phyloP scores from a whole-genome alignment of 2,888 invertebrate species.

The Antheraea yamamai region DNA sequence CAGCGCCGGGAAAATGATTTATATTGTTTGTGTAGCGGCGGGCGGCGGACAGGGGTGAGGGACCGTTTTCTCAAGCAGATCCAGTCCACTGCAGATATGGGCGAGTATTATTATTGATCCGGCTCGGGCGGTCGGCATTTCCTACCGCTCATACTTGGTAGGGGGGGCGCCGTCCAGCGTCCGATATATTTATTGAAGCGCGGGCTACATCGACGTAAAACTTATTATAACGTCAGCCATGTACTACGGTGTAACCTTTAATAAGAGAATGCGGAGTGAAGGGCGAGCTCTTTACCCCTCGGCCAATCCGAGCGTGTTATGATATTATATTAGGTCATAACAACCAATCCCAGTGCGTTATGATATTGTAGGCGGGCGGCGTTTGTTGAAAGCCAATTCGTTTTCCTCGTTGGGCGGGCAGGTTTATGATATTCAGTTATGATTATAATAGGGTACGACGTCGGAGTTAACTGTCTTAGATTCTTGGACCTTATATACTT shows the following conservation, averaged over 20 bases:
- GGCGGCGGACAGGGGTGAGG: conserved; percentile 44
- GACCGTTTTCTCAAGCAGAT: conserved; percentile 76
- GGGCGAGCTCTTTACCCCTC: conserved; percentile 61
- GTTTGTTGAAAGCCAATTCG: conserved; percentile 52
- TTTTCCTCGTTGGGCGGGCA: conserved; percentile 77
- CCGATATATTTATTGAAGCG: conserved; percentile 75
- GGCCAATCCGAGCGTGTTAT: conserved; percentile 82
- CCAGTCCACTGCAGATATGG: conserved; percentile 81
- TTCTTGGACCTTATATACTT: background rate
- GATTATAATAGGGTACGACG: conserved; percentile 68
- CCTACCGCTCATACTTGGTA: conserved; percentile 74
- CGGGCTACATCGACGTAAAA: conserved; percentile 67
- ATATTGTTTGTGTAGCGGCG: conserved; percentile 77
- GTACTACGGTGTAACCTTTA: conserved; percentile 70
- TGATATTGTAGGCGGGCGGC: conserved; percentile 81
- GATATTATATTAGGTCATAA: conserved; percentile 84
- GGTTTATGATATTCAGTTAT: conserved; percentile 77
- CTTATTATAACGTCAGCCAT: conserved; percentile 66
- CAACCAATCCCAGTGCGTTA: conserved; percentile 80
- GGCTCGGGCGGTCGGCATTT: conserved; percentile 71
- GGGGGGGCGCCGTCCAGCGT: conserved; percentile 51
- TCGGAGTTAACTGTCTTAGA: conserved; percentile 31
- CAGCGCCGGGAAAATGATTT: conserved; percentile 76
- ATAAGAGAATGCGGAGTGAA: conserved; percentile 60
- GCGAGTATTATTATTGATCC: conserved; percentile 83